A percentile compares a stretch with the other conserved stretches of the same genome.
Conservation (phyloP, 2,113 vertebrate species). For the Poeciliopsis turrubarensis region DNA sequence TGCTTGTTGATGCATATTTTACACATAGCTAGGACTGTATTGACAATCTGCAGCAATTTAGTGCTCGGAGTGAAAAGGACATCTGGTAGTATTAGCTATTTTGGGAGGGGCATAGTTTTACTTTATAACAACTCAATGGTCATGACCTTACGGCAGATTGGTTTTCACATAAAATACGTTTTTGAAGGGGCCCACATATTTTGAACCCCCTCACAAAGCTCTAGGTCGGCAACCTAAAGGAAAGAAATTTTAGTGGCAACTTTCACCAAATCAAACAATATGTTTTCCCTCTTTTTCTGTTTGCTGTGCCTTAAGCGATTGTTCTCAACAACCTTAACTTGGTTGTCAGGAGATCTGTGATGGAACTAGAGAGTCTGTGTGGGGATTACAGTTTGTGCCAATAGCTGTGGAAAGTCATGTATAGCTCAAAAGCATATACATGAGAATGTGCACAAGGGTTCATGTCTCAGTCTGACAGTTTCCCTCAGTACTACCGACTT, state of each 20-base stretch:
- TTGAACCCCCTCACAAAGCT: background rate
- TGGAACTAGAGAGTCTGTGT: slow-evolving; percentile 47
- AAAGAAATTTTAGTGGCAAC: background rate
- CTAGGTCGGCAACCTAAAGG: background rate
- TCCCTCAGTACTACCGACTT: slow-evolving; percentile 4
- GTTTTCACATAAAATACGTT: background rate
- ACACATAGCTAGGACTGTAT: too few species aligned
- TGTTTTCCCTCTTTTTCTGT: background rate
- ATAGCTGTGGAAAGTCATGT: slow-evolving; percentile 34
- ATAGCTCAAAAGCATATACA: slow-evolving; percentile 35
- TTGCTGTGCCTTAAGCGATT: background rate
- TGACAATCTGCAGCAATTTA: too few species aligned
- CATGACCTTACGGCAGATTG: background rate
- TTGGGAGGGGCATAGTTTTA: background rate
- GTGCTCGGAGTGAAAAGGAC: too few species aligned
- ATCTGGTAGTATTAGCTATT: too few species aligned
- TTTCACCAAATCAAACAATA: background rate
- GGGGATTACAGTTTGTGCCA: slow-evolving; percentile 35
- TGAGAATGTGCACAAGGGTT: slow-evolving; percentile 25
- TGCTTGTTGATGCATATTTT: too few species aligned
- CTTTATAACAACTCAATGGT: background rate
- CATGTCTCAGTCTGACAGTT: slow-evolving; percentile 5
- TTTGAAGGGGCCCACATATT: background rate
- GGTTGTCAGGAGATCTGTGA: slow-evolving; percentile 52
- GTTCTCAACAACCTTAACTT: slow-evolving; percentile 23